Conservation (phyloP, 2,888 invertebrate species). For the Catocala nupta region DNA sequence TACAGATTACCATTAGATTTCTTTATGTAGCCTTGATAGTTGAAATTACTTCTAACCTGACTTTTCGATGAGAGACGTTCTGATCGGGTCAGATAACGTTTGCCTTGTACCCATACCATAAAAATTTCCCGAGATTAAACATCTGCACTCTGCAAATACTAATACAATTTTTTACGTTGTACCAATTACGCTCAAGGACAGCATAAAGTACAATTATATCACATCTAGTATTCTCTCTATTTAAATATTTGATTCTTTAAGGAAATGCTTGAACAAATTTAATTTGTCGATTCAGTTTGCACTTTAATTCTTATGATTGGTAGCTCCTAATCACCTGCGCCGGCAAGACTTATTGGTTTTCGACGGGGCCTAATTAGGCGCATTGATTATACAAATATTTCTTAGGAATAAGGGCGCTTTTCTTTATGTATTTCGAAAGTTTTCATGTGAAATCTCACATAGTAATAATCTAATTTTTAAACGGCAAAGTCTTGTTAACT, state of each 20-base stretch:
- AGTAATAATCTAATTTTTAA: too few relatives aligned
- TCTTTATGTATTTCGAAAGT: too few relatives aligned
- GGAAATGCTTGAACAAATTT: conserved; percentile 65
- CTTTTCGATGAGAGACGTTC: too few relatives aligned
- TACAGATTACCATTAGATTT: too few relatives aligned
- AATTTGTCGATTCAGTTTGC: conserved; percentile 74
- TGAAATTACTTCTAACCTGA: too few relatives aligned
- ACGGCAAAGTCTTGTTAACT: too few relatives aligned
- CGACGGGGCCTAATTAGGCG: not conserved
- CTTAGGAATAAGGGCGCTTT: not conserved
- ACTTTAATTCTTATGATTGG: conserved; percentile 68
- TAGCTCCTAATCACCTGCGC: conserved; percentile 52
- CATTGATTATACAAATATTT: conserved; percentile 1
- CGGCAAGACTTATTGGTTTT: conserved; percentile 15
- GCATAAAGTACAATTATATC: conserved; percentile 16
- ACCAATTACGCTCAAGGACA: not conserved
- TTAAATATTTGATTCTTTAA: conserved; percentile 41
- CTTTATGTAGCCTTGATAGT: too few relatives aligned
- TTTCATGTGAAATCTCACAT: not conserved
- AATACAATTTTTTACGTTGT: not conserved
- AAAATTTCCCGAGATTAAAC: too few relatives aligned
- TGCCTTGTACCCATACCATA: too few relatives aligned
- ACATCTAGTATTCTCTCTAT: conserved; percentile 36
- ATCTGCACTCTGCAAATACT: too few relatives aligned
- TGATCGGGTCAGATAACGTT: too few relatives aligned